Conservation (phyloP, 2,113 vertebrate species). For the Andinoacara biseriatus region DNA sequence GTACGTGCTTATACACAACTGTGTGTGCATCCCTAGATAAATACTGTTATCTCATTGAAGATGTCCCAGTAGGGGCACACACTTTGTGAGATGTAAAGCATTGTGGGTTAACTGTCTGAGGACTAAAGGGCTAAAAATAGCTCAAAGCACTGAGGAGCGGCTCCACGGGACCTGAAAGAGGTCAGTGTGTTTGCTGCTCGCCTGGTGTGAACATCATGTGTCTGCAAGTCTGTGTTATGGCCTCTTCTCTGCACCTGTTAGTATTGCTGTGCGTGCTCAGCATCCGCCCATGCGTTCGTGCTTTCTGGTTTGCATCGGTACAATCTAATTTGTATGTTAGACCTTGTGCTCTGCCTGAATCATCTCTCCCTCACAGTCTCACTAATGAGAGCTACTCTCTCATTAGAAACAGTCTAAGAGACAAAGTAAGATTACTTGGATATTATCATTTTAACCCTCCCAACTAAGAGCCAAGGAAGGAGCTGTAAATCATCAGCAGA, state of each 20-base stretch:
- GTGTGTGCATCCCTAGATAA: constrained; percentile 1
- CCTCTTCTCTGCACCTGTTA: constrained; percentile 46
- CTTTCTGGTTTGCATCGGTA: constrained; percentile 33
- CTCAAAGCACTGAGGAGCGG: constrained; percentile 48
- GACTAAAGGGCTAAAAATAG: constrained; percentile 66
- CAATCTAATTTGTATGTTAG: constrained; percentile 44
- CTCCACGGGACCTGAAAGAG: constrained; percentile 54
- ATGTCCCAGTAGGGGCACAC: constrained; percentile 20
- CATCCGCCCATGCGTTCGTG: background rate
- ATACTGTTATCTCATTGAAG: constrained; percentile 5
- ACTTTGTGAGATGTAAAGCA: constrained; percentile 39
- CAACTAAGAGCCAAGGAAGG: background rate
- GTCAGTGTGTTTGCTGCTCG: constrained; percentile 62
- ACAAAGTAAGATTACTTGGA: constrained; percentile 7
- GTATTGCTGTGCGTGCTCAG: constrained; percentile 15
- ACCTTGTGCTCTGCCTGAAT: constrained; percentile 46
- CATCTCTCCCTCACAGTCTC: constrained; percentile 4
- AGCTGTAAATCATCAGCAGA: constrained; percentile 7
- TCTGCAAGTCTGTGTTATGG: constrained; percentile 32
- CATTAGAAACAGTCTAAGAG: constrained; percentile 17
- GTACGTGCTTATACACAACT: background rate
- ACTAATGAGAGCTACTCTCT: constrained; percentile 28
- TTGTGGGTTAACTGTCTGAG: constrained; percentile 63
- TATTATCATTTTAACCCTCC: constrained; percentile 11
- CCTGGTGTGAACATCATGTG: constrained; percentile 47